A percentile compares a stretch with the other conserved stretches of the same genome.
Evolutionary conservation across 2,888 invertebrate genomes (phyloP).

Genomic region (Pycnomerus fuliginosus): DNA sequence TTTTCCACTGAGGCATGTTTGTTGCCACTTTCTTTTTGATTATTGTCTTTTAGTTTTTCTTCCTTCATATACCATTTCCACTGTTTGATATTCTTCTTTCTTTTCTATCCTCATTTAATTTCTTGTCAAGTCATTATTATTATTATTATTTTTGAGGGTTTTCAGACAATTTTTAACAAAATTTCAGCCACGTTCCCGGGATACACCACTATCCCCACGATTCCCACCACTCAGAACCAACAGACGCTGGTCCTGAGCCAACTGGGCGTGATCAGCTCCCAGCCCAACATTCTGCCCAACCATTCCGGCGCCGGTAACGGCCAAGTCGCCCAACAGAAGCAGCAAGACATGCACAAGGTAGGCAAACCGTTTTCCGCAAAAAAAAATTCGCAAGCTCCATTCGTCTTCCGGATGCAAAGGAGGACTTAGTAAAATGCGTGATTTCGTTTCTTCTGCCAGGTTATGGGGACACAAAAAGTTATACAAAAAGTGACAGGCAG

Average conservation of each 20-base stretch:
- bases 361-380: neutral
- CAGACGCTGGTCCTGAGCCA: conserved; percentile 78
- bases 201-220: conserved; percentile 76
- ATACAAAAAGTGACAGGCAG: conserved; percentile 57
- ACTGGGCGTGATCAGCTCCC: conserved; percentile 69
- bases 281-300: conserved; percentile 65
- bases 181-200: conserved; percentile 67
- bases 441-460: conserved; percentile 35
- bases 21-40: too few relatives aligned
- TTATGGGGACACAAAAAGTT: conserved; percentile 55
- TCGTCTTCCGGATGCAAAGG: too few relatives aligned
- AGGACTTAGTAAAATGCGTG: neutral
- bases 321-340: conserved; percentile 59
- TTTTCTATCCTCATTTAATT: too few relatives aligned
- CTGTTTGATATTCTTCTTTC: too few relatives aligned
- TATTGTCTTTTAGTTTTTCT: too few relatives aligned
- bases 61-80: too few relatives aligned
- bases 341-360: conserved; percentile 69
- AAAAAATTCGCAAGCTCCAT: too few relatives aligned
- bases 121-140: too few relatives aligned
- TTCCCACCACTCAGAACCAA: conserved; percentile 70
- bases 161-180: conserved; percentile 8
- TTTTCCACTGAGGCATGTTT: too few relatives aligned
- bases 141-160: neutral
- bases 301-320: conserved; percentile 56